A percentile compares a stretch with the other conserved stretches of the same genome.
Evolutionary conservation across 2,113 vertebrate genomes (phyloP).

Genomic region (Epinephelus fuscoguttatus): DNA sequence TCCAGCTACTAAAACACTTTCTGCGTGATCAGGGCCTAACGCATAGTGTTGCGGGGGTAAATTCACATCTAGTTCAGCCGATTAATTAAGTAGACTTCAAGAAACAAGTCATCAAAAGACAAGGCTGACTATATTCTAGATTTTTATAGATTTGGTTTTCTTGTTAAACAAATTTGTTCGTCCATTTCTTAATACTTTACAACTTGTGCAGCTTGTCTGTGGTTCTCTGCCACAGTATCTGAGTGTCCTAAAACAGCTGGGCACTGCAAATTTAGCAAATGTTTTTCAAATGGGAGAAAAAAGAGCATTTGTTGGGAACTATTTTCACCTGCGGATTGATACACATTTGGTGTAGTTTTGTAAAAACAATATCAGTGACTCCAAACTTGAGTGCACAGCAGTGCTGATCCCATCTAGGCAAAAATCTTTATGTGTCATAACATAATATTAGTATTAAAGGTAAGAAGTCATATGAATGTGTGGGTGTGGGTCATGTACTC

Average conservation of each 20-base stretch:
- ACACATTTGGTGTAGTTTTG: not conserved
- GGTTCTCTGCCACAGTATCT: not conserved
- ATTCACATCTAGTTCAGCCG: too few species aligned
- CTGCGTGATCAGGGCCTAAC: too few species aligned
- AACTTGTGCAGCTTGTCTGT: not conserved
- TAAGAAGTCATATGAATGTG: not conserved
- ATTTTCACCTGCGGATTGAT: not conserved
- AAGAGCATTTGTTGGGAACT: too few species aligned
- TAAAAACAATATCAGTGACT: not conserved
- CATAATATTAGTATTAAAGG: conserved; percentile 38
- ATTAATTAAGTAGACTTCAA: not conserved
- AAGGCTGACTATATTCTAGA: not conserved
- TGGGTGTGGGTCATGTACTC: conserved; percentile 15
- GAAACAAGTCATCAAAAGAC: not conserved
- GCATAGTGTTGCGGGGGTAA: too few species aligned
- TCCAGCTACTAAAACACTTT: too few species aligned
- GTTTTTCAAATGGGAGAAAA: too few species aligned
- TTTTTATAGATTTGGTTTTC: not conserved
- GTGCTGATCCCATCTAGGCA: not conserved
- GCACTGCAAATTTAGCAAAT: too few species aligned
- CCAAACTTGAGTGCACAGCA: too few species aligned
- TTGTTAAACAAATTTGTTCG: not conserved
- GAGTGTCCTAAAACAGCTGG: too few species aligned
- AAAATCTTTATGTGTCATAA: not conserved
- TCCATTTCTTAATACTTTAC: not conserved